These are phyloP conservation scores for Lepidocolaptes lacrymiger DNA, from an alignment of 2,797 vertebrate species.

Conservation along the genomic window DNA sequence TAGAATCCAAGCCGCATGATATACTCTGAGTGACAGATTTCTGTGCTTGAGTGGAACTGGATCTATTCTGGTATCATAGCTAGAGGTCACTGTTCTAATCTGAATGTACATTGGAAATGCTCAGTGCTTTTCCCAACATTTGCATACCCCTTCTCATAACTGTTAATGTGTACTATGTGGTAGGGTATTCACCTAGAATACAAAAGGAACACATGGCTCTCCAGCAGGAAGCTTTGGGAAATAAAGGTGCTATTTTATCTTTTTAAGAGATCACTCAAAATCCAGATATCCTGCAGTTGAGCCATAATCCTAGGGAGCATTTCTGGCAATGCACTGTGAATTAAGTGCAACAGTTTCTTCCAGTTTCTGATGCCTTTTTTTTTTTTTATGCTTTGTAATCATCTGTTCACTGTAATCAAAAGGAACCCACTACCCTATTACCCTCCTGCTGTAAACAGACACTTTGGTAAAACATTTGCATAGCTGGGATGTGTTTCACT, in stretches of 20 bases:
- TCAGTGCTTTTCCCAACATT: not conserved
- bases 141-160: not conserved
- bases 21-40: not conserved
- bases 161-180: not conserved
- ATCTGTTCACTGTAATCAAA: not conserved
- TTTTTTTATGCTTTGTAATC: not conserved
- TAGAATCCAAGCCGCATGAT: not conserved
- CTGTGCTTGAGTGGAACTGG: not conserved
- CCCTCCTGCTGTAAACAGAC: not conserved
- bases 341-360: not conserved
- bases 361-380: rapidly evolving
- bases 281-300: not conserved
- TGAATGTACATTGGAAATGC: not conserved
- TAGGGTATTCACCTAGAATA: not conserved
- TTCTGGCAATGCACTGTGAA: not conserved
- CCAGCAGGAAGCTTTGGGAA: not conserved
- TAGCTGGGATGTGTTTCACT: not conserved
- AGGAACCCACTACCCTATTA: not conserved
- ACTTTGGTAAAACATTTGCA: not conserved
- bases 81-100: not conserved
- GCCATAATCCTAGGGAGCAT: not conserved
- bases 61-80: not conserved
- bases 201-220: not conserved
- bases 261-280: not conserved
- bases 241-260: not conserved